Conservation (phyloP, 2,797 vertebrate genomes). For the Hippocampus kuda region DNA sequence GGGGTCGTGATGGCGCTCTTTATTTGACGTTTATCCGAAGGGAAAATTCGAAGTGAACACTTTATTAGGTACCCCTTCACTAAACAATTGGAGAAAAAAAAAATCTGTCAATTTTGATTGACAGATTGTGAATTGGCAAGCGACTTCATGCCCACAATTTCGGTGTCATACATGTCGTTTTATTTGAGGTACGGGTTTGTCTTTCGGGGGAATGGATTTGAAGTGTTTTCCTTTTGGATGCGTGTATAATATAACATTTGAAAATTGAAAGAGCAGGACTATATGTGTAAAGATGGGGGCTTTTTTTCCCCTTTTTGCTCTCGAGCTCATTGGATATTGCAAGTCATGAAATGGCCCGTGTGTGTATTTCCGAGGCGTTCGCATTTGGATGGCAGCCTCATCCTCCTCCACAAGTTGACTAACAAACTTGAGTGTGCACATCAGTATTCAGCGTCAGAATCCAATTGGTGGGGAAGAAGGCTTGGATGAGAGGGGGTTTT, state of each 20-base stretch:
- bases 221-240: no score
- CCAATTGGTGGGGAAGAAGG: neutral
- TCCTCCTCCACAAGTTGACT: neutral
- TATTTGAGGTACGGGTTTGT: no score
- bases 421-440: neutral
- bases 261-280: no score
- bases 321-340: no score
- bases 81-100: neutral
- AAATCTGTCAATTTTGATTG: no score
- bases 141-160: no score
- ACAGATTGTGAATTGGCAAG: no score
- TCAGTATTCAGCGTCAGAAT: neutral
- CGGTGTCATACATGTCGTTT: no score
- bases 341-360: neutral
- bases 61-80: neutral
- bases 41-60: no score
- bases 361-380: neutral
- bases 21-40: neutral
- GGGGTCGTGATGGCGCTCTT: slow-evolving; percentile 1
- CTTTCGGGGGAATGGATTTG: no score
- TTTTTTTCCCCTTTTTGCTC: no score
- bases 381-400: neutral
- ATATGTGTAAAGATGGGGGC: neutral
- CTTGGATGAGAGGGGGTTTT: neutral
- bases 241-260: no score